Conservation (phyloP, 2,113 vertebrate species). For the Axis porcinus region DNA sequence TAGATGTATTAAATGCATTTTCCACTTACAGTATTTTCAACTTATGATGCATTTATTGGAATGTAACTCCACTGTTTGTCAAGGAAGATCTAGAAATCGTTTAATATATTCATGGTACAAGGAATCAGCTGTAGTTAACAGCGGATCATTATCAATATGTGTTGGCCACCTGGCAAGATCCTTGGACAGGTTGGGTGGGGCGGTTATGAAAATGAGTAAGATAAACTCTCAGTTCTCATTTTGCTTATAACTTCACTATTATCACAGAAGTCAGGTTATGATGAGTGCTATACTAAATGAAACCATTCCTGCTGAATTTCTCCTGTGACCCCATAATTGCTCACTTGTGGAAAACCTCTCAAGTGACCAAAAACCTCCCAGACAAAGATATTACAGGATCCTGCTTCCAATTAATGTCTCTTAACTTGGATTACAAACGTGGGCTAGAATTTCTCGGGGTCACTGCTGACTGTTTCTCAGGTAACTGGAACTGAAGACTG, state of each 20-base stretch:
- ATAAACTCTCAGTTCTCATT: slow-evolving; percentile 7
- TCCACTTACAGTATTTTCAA: neutral
- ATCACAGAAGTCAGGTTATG: slow-evolving; percentile 38
- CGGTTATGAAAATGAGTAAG: slow-evolving; percentile 15
- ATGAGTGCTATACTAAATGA: slow-evolving; percentile 57
- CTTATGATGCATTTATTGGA: neutral
- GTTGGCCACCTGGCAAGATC: neutral
- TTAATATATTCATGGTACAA: neutral
- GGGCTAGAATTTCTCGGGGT: slow-evolving; percentile 65
- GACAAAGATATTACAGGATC: slow-evolving; percentile 61
- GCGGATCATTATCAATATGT: neutral
- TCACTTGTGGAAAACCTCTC: slow-evolving; percentile 66
- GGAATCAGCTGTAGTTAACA: neutral
- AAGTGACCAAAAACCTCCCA: slow-evolving; percentile 49
- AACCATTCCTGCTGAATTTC: slow-evolving; percentile 37
- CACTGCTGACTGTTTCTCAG: slow-evolving; percentile 40
- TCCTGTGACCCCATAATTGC: slow-evolving; percentile 60
- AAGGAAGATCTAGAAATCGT: neutral
- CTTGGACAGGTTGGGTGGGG: neutral
- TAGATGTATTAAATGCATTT: neutral
- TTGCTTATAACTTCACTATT: slow-evolving; percentile 42
- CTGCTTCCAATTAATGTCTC: slow-evolving; percentile 66
- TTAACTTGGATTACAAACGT: slow-evolving; percentile 59
- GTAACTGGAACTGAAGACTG: slow-evolving; percentile 32
- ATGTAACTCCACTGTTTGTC: neutral